Base-by-base conservation (phyloP, 2,113 vertebrate genomes). In the Lota lota region DNA sequence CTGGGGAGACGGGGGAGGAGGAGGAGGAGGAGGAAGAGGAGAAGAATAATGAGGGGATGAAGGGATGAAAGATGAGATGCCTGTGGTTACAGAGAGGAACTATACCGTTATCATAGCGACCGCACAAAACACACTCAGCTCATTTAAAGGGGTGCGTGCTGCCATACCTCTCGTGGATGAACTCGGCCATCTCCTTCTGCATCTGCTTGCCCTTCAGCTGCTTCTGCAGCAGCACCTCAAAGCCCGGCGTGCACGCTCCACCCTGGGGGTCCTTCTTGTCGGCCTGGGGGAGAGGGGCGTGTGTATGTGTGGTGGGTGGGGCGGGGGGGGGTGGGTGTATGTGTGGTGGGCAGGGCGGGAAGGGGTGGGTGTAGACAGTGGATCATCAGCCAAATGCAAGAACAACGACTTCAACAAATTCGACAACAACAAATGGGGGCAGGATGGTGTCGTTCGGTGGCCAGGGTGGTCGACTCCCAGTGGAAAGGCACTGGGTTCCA, bases 151-250 rank as follows among this genome's bases (percentile, higher is more conserved):
- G 17, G 70, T 4, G 75, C 3, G 36, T 58, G 60, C 4, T 5
- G n/a, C 92, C 53, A 3, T 90, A 98, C 97, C 97, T 95, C 89
- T 99, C 97, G 36, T 96, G 93, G 85, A 99, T 83, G 19, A 99
- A 99, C 81, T 99, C 97, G 0, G 97, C 93, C 97, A 99, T 99
- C 84, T 99, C 97, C 66, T 99, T 99, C 87, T 98, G 96, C 95
- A 97, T 97, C 83, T 97, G 95, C 72, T 97, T 98, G 78, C 97
- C 96, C 85, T 98, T 98, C 72, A 99, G 91, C 75, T 98, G 97
- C 79, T 99, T 99, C 80, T 97, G 96, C 21, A 99, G 93, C 22
- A 98, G 95, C 20, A 98, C 93, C 85, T 98, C 97, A 78, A 99
- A 97, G 22, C 97, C 97, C 0, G 94, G 90, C 75, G 96, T 88